Conservation (phyloP, 2,888 invertebrate genomes). For the Arctia plantaginis region DNA sequence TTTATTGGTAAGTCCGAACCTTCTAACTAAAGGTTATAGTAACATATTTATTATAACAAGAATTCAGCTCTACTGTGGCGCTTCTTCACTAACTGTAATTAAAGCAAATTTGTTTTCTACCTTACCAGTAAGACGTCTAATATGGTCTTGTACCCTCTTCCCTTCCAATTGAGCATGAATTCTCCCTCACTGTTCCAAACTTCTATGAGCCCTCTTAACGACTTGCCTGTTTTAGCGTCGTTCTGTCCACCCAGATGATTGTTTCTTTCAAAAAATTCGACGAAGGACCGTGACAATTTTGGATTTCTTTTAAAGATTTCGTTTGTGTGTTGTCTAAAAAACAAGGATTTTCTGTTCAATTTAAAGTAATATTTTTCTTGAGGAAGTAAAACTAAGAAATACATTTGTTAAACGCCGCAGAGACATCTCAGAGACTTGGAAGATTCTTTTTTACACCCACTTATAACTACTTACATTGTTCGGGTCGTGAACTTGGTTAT, state of each 20-base stretch:
- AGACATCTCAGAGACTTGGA: too few species aligned
- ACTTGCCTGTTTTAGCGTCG: constrained; percentile 81
- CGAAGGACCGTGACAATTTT: constrained; percentile 77
- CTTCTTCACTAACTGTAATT: too few species aligned
- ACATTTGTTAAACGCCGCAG: neutral
- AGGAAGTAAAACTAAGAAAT: too few species aligned
- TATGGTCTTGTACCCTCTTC: constrained; percentile 89
- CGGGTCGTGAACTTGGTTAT: neutral
- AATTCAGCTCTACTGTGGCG: too few species aligned
- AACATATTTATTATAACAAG: too few species aligned
- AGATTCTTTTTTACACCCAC: neutral
- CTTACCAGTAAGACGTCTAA: constrained; percentile 89
- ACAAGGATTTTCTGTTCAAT: constrained; percentile 26
- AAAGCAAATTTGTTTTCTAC: neutral
- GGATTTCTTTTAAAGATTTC: constrained; percentile 66
- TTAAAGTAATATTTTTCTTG: neutral
- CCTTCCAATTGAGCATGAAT: constrained; percentile 90
- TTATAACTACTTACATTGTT: neutral
- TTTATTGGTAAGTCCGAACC: too few species aligned
- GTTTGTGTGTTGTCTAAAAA: constrained; percentile 64
- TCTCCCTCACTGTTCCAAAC: constrained; percentile 91
- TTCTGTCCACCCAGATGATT: constrained; percentile 88
- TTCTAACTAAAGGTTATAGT: too few species aligned
- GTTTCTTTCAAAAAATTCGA: constrained; percentile 88
- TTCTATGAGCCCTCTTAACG: constrained; percentile 87